Evolutionary conservation across 2,113 vertebrate genomes (phyloP).

Genomic region (Diglossa brunneiventris): DNA sequence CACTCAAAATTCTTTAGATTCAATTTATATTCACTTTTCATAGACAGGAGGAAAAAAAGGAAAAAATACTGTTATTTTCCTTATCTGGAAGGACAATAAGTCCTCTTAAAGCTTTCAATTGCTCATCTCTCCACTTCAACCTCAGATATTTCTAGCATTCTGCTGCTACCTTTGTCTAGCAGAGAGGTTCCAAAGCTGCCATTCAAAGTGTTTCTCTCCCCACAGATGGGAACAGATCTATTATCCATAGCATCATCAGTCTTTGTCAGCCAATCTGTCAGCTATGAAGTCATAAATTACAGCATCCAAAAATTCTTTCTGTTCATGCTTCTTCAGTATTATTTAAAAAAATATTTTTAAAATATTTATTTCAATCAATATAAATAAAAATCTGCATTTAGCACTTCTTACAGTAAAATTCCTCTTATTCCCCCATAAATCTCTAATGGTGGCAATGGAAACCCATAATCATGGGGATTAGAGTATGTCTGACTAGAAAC

Average conservation of each 20-base stretch:
- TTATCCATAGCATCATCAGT: constrained; percentile 54
- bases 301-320: constrained; percentile 44
- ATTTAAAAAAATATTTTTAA: background rate
- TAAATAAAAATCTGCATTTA: constrained; percentile 31
- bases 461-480: constrained; percentile 47
- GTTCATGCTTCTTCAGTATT: constrained; percentile 14
- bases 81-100: background rate
- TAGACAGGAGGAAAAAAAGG: rapidly evolving
- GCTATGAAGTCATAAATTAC: constrained; percentile 59
- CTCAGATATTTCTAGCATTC: constrained; percentile 45
- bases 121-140: background rate
- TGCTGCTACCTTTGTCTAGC: constrained; percentile 55
- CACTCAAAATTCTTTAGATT: background rate
- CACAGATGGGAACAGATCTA: constrained; percentile 52
- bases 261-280: constrained; percentile 64
- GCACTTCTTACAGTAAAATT: constrained; percentile 14
- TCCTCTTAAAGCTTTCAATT: background rate
- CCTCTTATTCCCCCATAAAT: constrained; percentile 35
- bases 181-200: constrained; percentile 51
- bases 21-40: background rate
- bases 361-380: constrained; percentile 41
- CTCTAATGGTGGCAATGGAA: constrained; percentile 9
- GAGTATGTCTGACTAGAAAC: constrained; percentile 56
- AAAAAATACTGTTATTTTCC: background rate
- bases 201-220: constrained; percentile 54